phyloP scores from a whole-genome alignment of 2,797 vertebrate species.

The Phyllotis vaccarum region DNA sequence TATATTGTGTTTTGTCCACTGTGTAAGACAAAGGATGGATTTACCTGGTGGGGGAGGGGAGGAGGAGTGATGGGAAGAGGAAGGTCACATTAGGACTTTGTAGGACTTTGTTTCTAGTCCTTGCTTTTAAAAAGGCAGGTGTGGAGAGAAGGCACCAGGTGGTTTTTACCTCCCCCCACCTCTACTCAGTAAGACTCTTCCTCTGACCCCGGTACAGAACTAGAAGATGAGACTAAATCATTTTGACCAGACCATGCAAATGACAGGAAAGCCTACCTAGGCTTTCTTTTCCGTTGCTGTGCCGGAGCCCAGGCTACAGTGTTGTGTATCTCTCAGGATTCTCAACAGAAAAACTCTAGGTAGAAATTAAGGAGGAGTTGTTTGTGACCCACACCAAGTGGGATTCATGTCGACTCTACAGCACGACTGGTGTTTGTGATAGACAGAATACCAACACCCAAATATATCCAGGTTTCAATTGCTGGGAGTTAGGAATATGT shows the following conservation, averaged over 20 bases:
- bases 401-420: background rate
- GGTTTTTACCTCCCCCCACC: background rate
- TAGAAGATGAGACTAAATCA: background rate
- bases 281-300: background rate
- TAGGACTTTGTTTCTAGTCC: too few species aligned
- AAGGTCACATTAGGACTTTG: background rate
- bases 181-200: background rate
- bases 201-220: background rate
- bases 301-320: background rate
- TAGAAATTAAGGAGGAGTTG: background rate
- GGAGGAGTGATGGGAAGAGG: background rate
- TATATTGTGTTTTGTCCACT: constrained; percentile 72
- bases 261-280: background rate
- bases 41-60: background rate
- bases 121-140: constrained; percentile 25
- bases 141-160: background rate
- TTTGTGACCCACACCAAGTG: fast-evolving
- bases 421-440: background rate
- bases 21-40: constrained; percentile 56
- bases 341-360: background rate
- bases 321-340: background rate
- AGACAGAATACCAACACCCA: background rate
- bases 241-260: background rate
- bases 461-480: too few species aligned
- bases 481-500: background rate